Percentiles rank a stretch among this genome's conserved stretches.
phyloP scores from a whole-genome alignment of 1,140 invertebrate species.

The Nilaparvata lugens region DNA sequence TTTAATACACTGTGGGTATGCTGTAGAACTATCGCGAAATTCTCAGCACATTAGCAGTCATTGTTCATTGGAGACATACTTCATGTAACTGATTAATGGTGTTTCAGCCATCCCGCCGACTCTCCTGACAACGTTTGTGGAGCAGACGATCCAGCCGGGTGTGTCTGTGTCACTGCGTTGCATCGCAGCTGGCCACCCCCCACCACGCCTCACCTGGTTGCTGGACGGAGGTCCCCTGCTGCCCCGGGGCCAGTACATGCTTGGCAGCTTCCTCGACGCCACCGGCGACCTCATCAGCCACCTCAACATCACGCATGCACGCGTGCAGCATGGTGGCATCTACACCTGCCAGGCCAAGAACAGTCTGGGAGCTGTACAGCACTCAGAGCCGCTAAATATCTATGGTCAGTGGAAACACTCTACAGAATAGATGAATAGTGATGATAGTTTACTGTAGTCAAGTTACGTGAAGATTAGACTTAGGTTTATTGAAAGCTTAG shows the following conservation, averaged over 20 bases:
- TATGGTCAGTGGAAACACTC: constrained; percentile 58
- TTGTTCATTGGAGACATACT: too few species aligned
- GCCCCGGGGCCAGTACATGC: constrained; percentile 36
- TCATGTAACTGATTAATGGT: too few species aligned
- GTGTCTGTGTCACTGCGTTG: constrained; percentile 73
- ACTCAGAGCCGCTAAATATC: constrained; percentile 71
- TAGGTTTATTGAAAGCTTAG: too few species aligned
- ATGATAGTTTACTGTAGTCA: too few species aligned
- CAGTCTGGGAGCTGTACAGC: constrained; percentile 56
- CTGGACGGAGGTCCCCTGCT: constrained; percentile 55
- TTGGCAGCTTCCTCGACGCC: constrained; percentile 27
- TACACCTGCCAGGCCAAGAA: constrained; percentile 74
- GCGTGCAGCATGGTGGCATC: constrained; percentile 68
- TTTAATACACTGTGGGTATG: too few species aligned
- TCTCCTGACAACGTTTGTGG: constrained; percentile 71
- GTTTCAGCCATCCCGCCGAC: constrained; percentile 65
- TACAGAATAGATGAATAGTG: too few species aligned
- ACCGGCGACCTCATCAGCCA: constrained; percentile 73
- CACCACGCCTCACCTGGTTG: constrained; percentile 73
- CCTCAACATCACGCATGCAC: constrained; percentile 75
- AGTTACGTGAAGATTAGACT: too few species aligned
- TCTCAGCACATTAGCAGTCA: too few species aligned
- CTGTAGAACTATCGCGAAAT: too few species aligned
- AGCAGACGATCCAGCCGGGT: constrained; percentile 68
- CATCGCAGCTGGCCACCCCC: constrained; percentile 72